phyloP scores from a whole-genome alignment of 2,888 invertebrate species.

The Pecten maximus region DNA sequence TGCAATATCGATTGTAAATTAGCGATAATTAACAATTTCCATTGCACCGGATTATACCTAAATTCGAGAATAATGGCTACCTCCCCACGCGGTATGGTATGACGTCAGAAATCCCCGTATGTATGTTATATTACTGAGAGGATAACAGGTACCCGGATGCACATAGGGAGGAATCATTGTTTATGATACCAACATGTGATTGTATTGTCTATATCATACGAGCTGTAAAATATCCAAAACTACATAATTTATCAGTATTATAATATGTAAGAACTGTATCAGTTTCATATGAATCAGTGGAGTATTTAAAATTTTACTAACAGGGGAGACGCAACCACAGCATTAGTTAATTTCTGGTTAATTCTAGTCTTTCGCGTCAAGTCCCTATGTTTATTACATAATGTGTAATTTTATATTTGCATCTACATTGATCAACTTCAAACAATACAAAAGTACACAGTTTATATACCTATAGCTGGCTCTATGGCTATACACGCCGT shows the following conservation, averaged over 20 bases:
- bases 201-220: not conserved
- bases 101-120: slow-evolving; percentile 11
- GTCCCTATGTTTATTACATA: too few species aligned
- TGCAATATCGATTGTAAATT: not conserved
- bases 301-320: not conserved
- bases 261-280: not conserved
- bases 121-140: slow-evolving; percentile 24
- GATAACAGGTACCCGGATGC: slow-evolving; percentile 8
- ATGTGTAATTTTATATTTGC: too few species aligned
- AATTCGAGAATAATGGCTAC: slow-evolving; percentile 69
- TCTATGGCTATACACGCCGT: too few species aligned
- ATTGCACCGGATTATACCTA: slow-evolving; percentile 46
- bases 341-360: too few species aligned
- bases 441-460: too few species aligned
- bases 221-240: not conserved
- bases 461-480: too few species aligned
- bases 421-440: too few species aligned
- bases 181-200: not conserved
- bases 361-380: too few species aligned
- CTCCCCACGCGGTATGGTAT: slow-evolving; percentile 58
- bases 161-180: not conserved
- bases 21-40: not conserved
- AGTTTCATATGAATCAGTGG: not conserved
- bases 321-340: not conserved
- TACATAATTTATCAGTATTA: not conserved